Evolutionary conservation across 2,797 vertebrate genomes (phyloP), one percentile per base, ranked within the genome.

Genomic region (Synanceia verrucosa): DNA sequence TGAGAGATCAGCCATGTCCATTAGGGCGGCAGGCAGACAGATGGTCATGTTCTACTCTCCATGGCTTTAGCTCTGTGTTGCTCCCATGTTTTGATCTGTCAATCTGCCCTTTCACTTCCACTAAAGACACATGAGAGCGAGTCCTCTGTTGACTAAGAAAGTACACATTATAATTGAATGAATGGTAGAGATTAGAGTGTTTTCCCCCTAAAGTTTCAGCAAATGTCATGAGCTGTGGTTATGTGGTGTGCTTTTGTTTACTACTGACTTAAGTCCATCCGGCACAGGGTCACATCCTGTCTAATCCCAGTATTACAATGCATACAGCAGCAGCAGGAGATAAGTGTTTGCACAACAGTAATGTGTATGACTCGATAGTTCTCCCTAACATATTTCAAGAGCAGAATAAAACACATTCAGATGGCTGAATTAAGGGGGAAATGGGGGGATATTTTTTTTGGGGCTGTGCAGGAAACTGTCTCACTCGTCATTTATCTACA

Each of bases 271-370:
- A 87, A 86, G 51, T 68, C 53, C 78, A 62, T 88, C 71, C 63
- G 67, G 75, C 67, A 57, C 70, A 68, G 67, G 75, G 83, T 86
- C 70, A 72, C 65, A 79, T 88, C 78, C 83, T 55, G 51, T 76
- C 79, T 93, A 93, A 92, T 93, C 91, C 85, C 59, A 65, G 83
- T 52, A 84, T 89, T 88, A 91, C 79, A 76, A 79, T 23, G 21
- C 58, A 61, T 21, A 48, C 63, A 80, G 50, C 57, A 61, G 41
- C 50, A 69, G 58, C 72, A 81, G 69, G 41, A 75, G 73, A 76
- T 81, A 85, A 86, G 84, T 76, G 70, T 82, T 90, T 88, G 76
- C 78, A 81, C 83, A 85, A 89, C 78, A 68, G 63, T 43, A 41
- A 56, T 50, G 50, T 9, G 21, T 73, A 71, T 56, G 61, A 62